Percentiles rank a stretch among this genome's conserved stretches.
Conservation (phyloP, 2,888 invertebrate genomes). For the Plebejus anna region DNA sequence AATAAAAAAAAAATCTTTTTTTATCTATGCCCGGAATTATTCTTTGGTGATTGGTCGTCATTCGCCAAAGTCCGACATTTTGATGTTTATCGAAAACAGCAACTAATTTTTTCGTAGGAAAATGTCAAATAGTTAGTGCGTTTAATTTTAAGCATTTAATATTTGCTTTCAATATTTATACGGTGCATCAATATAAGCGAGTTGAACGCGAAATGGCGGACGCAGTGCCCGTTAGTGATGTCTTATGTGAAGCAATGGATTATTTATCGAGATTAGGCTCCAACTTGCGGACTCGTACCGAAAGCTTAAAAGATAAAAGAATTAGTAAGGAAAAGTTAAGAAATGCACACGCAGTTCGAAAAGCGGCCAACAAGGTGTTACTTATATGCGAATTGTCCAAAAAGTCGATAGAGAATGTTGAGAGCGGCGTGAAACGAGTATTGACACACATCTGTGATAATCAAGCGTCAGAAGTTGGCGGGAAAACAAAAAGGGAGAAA, state of each 20-base stretch:
- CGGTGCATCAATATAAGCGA: constrained; percentile 27
- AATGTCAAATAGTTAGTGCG: neutral
- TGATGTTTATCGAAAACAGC: neutral
- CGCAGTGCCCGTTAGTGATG: constrained; percentile 57
- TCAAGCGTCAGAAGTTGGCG: constrained; percentile 48
- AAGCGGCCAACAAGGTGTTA: constrained; percentile 66
- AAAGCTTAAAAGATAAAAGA: constrained; percentile 60
- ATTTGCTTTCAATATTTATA: neutral
- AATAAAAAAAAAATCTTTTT: constrained; percentile 43
- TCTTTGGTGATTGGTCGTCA: neutral
- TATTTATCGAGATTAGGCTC: constrained; percentile 70
- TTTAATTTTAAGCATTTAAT: neutral
- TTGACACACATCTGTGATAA: constrained; percentile 49
- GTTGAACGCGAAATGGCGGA: constrained; percentile 57
- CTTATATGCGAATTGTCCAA: constrained; percentile 71
- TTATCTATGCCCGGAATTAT: constrained; percentile 54
- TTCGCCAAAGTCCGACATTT: neutral
- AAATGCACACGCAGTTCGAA: constrained; percentile 64
- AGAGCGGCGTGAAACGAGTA: constrained; percentile 58
- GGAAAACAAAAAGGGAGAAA: constrained; percentile 40
- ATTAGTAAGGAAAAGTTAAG: constrained; percentile 59
- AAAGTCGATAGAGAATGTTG: constrained; percentile 69
- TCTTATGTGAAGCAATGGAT: constrained; percentile 67
- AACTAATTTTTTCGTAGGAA: neutral
- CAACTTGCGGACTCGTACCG: constrained; percentile 63